These are phyloP conservation scores for Pogoniulus pusillus DNA, from an alignment of 2,797 vertebrate species.

Conservation along the genomic window DNA sequence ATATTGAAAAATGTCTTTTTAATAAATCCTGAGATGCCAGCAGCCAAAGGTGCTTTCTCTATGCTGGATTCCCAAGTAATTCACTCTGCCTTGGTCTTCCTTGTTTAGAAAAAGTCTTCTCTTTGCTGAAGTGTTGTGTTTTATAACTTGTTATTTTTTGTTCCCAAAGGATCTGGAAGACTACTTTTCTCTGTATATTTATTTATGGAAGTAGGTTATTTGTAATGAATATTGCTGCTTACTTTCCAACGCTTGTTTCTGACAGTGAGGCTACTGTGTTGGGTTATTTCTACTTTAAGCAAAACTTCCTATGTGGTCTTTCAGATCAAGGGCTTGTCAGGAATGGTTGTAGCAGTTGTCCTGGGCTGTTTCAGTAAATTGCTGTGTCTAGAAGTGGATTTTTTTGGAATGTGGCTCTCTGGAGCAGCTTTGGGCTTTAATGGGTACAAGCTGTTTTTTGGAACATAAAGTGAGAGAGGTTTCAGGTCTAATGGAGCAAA, in stretches of 20 bases:
- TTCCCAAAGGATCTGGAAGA: constrained; percentile 26
- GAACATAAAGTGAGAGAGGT: not conserved
- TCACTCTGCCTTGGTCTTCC: constrained; percentile 50
- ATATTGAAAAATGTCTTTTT: constrained; percentile 49
- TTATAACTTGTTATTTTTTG: not conserved
- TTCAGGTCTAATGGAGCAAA: not conserved
- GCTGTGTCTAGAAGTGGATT: not conserved
- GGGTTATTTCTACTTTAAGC: not conserved
- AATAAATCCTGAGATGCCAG: constrained; percentile 55
- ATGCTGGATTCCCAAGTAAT: constrained; percentile 64
- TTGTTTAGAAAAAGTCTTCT: constrained; percentile 28
- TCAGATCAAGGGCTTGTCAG: not conserved
- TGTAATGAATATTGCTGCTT: constrained; percentile 28
- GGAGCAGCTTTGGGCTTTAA: not conserved
- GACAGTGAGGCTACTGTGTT: not conserved
- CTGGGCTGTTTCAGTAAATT: not conserved
- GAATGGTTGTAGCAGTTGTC: not conserved
- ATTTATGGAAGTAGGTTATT: constrained; percentile 40
- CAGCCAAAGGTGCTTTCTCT: constrained; percentile 56
- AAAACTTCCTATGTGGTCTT: not conserved
- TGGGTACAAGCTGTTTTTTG: not conserved
- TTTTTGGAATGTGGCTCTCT: not conserved
- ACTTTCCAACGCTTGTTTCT: not conserved
- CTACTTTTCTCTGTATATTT: not conserved
- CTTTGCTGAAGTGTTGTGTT: constrained; percentile 8